Conservation (phyloP, 2,888 invertebrate species). For the Lomographa bimaculata region DNA sequence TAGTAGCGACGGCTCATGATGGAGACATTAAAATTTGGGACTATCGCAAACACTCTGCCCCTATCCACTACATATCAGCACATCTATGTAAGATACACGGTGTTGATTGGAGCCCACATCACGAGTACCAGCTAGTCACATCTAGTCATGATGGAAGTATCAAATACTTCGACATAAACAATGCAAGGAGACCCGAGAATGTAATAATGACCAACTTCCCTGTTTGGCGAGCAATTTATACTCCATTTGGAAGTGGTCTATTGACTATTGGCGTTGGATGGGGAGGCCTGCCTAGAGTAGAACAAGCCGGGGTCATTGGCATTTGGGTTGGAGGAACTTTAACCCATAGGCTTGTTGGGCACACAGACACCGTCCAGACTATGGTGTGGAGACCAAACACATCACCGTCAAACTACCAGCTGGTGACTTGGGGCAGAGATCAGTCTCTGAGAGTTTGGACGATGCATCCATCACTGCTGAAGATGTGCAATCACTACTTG, state of each 20-base stretch:
- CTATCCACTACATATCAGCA: conserved; percentile 96
- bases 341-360: conserved; percentile 96
- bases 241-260: conserved; percentile 96
- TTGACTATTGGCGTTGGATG: conserved; percentile 97
- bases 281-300: conserved; percentile 89
- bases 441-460: conserved; percentile 96
- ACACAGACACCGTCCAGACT: conserved; percentile 96
- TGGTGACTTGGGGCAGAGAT: conserved; percentile 98
- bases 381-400: conserved; percentile 95
- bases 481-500: conserved; percentile 87
- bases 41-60: conserved; percentile 92
- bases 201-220: conserved; percentile 93
- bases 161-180: conserved; percentile 96
- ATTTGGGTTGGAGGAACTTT: conserved; percentile 85
- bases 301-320: conserved; percentile 86
- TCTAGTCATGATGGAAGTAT: conserved; percentile 98
- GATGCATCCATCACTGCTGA: conserved; percentile 92
- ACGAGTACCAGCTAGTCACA: conserved; percentile 93
- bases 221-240: conserved; percentile 96
- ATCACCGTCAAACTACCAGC: conserved; percentile 88
- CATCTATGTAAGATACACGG: conserved; percentile 95
- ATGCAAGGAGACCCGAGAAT: conserved; percentile 92
- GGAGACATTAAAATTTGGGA: conserved; percentile 99
- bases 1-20: conserved; percentile 97
- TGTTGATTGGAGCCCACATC: conserved; percentile 95